Percentiles rank a stretch among this genome's conserved stretches.
These are phyloP conservation scores for Monochamus saltuarius DNA, from an alignment of 1,140 invertebrate species.

Conservation along the genomic window DNA sequence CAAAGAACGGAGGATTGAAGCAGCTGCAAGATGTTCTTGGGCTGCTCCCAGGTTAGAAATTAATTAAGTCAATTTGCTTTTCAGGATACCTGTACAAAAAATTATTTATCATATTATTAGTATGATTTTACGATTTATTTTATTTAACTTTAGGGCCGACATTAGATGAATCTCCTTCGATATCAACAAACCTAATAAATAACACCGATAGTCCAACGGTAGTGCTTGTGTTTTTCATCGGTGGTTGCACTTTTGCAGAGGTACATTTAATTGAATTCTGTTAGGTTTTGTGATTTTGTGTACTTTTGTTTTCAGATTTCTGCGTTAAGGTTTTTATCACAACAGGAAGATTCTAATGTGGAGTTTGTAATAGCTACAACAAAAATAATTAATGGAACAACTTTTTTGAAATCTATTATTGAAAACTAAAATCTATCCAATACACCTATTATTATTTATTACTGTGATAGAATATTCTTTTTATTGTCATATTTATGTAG, in stretches of 20 bases:
- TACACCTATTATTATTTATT: slow-evolving; percentile 4
- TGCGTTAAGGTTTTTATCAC: slow-evolving; percentile 85
- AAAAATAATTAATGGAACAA: slow-evolving; percentile 88
- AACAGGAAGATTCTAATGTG: slow-evolving; percentile 87
- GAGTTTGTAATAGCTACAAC: slow-evolving; percentile 93
- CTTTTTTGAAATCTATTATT: slow-evolving; percentile 77
- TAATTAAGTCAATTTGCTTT: not conserved
- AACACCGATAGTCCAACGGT: slow-evolving; percentile 69
- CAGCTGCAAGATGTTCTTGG: slow-evolving; percentile 62
- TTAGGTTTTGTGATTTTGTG: not conserved
- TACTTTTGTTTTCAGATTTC: slow-evolving; percentile 63
- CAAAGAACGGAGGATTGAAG: slow-evolving; percentile 81
- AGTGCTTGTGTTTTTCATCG: slow-evolving; percentile 93
- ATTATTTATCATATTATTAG: not conserved
- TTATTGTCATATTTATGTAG: no score
- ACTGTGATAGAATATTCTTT: not conserved
- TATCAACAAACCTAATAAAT: slow-evolving; percentile 28
- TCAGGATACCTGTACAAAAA: not conserved
- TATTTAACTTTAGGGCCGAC: slow-evolving; percentile 52
- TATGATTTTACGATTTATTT: not conserved
- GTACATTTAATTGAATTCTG: slow-evolving; percentile 40
- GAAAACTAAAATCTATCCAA: slow-evolving; percentile 51
- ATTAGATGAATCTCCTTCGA: slow-evolving; percentile 55
- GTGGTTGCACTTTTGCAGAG: slow-evolving; percentile 95
- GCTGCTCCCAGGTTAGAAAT: slow-evolving; percentile 53